phyloP scores from a whole-genome alignment of 2,797 vertebrate species.

The Phrynocephalus forsythii region DNA sequence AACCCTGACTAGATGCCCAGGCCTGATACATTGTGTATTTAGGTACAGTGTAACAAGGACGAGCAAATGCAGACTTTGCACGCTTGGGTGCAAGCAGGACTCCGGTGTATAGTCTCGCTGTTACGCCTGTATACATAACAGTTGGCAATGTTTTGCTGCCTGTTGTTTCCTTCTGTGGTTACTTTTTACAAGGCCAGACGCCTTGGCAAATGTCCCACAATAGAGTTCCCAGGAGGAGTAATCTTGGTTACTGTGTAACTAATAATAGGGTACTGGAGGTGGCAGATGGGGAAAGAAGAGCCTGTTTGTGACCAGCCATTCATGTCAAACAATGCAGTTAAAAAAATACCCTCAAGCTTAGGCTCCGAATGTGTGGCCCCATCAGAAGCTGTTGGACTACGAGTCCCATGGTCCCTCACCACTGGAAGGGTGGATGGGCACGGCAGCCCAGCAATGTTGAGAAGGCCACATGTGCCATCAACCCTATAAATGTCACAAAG shows the following conservation, averaged over 20 bases:
- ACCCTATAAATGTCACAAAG: no score
- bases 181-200: background rate
- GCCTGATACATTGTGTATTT: background rate
- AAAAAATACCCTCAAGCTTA: no score
- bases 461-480: background rate
- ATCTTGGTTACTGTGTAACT: background rate
- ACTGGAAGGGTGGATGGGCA: no score
- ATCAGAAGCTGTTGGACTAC: no score
- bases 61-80: background rate
- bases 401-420: no score
- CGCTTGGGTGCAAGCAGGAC: background rate
- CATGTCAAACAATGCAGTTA: background rate
- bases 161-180: background rate
- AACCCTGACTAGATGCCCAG: background rate
- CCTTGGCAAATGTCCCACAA: background rate
- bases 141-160: background rate
- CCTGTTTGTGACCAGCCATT: background rate
- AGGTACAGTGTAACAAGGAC: background rate
- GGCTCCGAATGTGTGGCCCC: no score
- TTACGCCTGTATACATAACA: background rate
- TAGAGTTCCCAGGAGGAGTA: background rate
- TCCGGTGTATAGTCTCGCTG: background rate
- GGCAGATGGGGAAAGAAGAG: background rate
- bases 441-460: no score
- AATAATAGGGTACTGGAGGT: background rate